These are phyloP conservation scores for Rhopalosiphum nymphaeae DNA, from an alignment of 2,888 invertebrate species.

Conservation along the genomic window DNA sequence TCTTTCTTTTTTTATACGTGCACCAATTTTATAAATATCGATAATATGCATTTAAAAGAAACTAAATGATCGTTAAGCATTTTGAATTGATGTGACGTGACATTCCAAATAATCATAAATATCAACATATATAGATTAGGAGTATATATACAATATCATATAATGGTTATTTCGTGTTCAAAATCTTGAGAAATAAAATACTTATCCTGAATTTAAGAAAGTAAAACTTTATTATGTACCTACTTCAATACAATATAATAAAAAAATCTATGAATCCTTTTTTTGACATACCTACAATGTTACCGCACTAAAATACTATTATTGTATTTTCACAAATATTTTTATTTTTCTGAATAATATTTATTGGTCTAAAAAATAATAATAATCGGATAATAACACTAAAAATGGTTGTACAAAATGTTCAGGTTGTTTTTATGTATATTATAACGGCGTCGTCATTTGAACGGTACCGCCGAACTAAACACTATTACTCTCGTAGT, in stretches of 20 bases:
- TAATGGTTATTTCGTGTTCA: neutral
- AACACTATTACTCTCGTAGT: neutral
- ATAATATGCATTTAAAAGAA: neutral
- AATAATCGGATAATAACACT: conserved; percentile 23
- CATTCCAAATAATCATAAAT: neutral
- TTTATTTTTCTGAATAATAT: conserved; percentile 8
- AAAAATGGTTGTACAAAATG: neutral
- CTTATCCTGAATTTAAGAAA: neutral
- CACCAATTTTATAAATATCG: neutral
- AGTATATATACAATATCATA: neutral
- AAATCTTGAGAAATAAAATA: neutral
- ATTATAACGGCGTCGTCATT: neutral
- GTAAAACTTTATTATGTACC: neutral
- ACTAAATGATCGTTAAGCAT: neutral
- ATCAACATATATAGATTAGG: neutral
- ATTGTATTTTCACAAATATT: neutral
- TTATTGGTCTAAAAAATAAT: conserved; percentile 12
- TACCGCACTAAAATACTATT: neutral
- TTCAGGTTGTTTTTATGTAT: conserved; percentile 1
- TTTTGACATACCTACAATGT: neutral
- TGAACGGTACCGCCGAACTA: neutral
- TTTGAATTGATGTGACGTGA: neutral
- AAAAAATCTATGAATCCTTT: neutral
- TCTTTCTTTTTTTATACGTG: neutral
- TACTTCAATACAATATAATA: neutral